Percentiles rank a stretch among this genome's conserved stretches.
These are phyloP conservation scores for Caenorhabditis brenneri DNA, from an alignment of 1,140 invertebrate genomes.

Conservation along the genomic window DNA sequence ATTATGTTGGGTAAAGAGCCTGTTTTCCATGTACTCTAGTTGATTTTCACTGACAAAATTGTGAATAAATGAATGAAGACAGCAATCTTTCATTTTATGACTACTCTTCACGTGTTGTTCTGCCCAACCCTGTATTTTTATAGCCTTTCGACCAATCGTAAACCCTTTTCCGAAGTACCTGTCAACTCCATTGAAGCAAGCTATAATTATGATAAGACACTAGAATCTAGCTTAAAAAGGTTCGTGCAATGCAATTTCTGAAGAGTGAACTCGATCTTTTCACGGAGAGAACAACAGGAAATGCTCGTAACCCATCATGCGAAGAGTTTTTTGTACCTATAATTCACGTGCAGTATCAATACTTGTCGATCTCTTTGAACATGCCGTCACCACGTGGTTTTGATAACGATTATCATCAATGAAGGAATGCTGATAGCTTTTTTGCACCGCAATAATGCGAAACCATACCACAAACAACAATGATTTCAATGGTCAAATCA, in stretches of 20 bases:
- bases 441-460: background rate
- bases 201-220: background rate
- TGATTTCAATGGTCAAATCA: too few relatives aligned
- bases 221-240: background rate
- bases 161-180: background rate
- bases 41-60: background rate
- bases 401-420: background rate
- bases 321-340: background rate
- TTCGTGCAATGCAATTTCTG: background rate
- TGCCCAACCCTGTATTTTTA: background rate
- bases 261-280: background rate
- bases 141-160: background rate
- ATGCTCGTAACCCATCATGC: background rate
- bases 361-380: background rate
- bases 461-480: too few relatives aligned
- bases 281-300: background rate
- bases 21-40: background rate
- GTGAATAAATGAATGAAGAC: background rate
- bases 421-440: background rate
- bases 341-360: background rate
- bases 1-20: background rate
- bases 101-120: conserved; percentile 13
- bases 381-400: background rate
- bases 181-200: background rate
- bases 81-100: background rate